Conservation (phyloP, 23 tunicate genomes). For the Halocynthia aurantium region DNA sequence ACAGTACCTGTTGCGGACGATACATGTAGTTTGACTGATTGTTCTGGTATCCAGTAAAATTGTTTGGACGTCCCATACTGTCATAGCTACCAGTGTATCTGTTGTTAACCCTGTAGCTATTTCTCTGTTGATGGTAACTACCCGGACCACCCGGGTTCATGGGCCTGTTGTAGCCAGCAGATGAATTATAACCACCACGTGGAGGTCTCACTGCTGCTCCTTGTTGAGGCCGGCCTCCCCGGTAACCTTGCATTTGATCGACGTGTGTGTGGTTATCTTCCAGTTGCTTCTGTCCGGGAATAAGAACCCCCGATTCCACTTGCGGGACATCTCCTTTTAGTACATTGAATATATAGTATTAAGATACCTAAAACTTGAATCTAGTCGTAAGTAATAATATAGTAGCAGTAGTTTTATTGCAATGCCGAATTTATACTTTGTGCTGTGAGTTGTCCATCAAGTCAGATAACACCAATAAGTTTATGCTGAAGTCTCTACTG, state of each 20-base stretch:
- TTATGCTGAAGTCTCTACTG: too few species aligned
- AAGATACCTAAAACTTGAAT: too few species aligned
- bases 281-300: neutral
- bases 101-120: constrained; percentile 13
- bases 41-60: constrained; percentile 19
- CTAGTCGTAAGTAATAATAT: too few species aligned
- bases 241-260: constrained; percentile 8
- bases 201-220: neutral
- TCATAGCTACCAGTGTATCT: constrained; percentile 37
- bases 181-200: neutral
- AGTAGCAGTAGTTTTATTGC: too few species aligned
- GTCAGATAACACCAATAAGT: too few species aligned
- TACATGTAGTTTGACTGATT: constrained; percentile 7
- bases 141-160: constrained; percentile 15
- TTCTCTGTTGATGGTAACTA: constrained; percentile 8
- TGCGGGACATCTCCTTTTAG: too few species aligned
- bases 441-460: too few species aligned
- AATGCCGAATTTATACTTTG: too few species aligned
- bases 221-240: neutral
- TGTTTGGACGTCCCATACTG: constrained; percentile 54
- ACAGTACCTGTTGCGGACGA: neutral
- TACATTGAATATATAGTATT: too few species aligned
- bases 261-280: neutral
- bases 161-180: neutral
- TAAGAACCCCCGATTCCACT: too few species aligned